Evolutionary conservation across 2,888 invertebrate genomes (phyloP).

Genomic region (Apodemia zela): DNA sequence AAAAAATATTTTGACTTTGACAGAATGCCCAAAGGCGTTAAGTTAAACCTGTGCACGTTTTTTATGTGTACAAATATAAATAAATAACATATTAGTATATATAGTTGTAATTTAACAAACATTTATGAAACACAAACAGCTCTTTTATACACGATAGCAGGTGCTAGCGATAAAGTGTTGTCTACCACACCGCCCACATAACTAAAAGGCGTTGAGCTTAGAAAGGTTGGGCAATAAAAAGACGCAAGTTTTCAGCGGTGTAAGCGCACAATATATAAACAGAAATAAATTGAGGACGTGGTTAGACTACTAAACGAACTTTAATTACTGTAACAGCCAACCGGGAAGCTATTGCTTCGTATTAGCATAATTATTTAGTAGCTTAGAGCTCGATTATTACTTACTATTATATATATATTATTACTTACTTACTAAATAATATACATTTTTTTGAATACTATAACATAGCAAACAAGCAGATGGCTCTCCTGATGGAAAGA

Average conservation of each 20-base stretch:
- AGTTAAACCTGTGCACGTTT: no score
- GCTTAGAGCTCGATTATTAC: neutral
- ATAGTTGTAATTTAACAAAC: no score
- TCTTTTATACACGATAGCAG: neutral
- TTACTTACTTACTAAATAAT: no score
- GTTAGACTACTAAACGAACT: slow-evolving; percentile 19
- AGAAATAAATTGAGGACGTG: slow-evolving; percentile 15
- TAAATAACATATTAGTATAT: no score
- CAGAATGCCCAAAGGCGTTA: no score
- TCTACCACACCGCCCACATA: neutral
- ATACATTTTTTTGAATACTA: no score
- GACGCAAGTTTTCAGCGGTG: slow-evolving; percentile 1
- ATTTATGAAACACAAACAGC: no score
- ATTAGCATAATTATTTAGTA: slow-evolving; percentile 21
- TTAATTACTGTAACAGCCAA: slow-evolving; percentile 23
- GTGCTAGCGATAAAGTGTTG: neutral
- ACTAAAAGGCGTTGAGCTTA: slow-evolving; percentile 1
- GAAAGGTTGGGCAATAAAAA: neutral
- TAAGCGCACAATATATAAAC: slow-evolving; percentile 5
- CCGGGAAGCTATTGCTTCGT: slow-evolving; percentile 20
- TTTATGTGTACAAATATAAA: no score
- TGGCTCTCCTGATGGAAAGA: no score
- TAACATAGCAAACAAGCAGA: no score
- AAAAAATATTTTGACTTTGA: no score
- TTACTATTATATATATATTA: no score